Base-by-base conservation (phyloP, 2,797 vertebrate species). In the Sebastes taczanowskii region DNA sequence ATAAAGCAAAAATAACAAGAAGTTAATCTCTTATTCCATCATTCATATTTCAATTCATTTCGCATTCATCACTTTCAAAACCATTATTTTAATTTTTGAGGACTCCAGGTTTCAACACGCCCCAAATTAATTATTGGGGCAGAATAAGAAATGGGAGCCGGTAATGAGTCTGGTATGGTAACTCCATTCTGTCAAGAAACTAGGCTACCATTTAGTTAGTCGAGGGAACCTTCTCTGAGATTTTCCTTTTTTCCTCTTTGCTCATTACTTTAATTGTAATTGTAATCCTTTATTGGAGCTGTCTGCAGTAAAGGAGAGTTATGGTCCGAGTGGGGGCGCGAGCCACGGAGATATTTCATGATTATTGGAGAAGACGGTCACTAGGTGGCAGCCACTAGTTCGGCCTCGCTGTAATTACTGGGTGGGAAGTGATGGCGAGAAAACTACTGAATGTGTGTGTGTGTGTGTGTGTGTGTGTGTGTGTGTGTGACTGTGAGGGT, bases 211-310 rank as follows among this genome's bases (percentile, higher is more conserved):
- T 95, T 96, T 94, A 95, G 94, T 93, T 91, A 92, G 92, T 92
- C 93, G 81, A 74, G 95, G 95, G 94, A 95, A 92, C 92, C 92
- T 93, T 95, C 90, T 84, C 86, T 82, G 78, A 92, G 91, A 94
- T 93, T 93, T 94, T 92, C 85, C 84, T 92, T 94, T 95, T 94
- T 90, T 90, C 86, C 89, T 93, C 93, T 96, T 95, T 95, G 94
- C 93, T 96, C 94, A 95, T 96, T 96, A 95, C 95, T 96, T 95
- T 96, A 95, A 96, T 95, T 96, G 94, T 95, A 95, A 96, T 96
- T 96, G 95, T 95, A 94, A 94, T 95, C 94, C 95, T 96, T 96
- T 96, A 96, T 95, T 96, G 93, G 93, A 93, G 93, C 93, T 92
- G 94, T 93, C 94, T 92, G 94, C 95, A 95, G 94, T 95, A 95